phyloP scores from a whole-genome alignment of 2,888 invertebrate species.

The Agrochola macilenta region DNA sequence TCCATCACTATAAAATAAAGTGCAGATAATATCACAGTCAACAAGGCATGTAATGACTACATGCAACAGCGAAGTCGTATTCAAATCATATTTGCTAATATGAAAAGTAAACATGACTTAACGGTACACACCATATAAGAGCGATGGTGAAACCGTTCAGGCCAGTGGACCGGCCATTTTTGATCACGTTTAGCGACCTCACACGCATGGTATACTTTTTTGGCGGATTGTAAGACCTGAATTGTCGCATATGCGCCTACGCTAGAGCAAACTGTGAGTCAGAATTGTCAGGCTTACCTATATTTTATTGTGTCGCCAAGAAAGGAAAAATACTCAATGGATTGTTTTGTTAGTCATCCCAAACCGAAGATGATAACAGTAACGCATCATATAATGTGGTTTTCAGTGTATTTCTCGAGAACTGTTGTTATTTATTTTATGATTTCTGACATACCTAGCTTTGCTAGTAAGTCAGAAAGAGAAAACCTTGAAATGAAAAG shows the following conservation, averaged over 20 bases:
- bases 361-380: constrained; percentile 11
- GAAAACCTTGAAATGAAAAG: not conserved
- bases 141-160: constrained; percentile 75
- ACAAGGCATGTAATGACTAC: constrained; percentile 48
- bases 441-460: not conserved
- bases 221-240: constrained; percentile 48
- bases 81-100: constrained; percentile 70
- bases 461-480: not conserved
- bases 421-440: not conserved
- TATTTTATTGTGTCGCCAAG: constrained; percentile 14
- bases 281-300: constrained; percentile 26
- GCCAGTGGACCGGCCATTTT: constrained; percentile 74
- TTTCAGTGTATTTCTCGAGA: constrained; percentile 1
- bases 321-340: constrained; percentile 41
- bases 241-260: constrained; percentile 41
- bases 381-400: constrained; percentile 16
- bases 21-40: constrained; percentile 38
- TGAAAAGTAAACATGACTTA: constrained; percentile 72
- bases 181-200: constrained; percentile 59
- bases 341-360: constrained; percentile 33
- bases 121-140: constrained; percentile 75
- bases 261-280: constrained; percentile 30
- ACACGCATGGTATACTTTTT: constrained; percentile 56
- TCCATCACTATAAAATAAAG: constrained; percentile 30
- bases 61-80: constrained; percentile 49